Percentiles rank a stretch among this genome's conserved stretches.
These are phyloP conservation scores for Microcebus tavaratra DNA, from an alignment of 2,113 vertebrate genomes.

Conservation along the genomic window DNA sequence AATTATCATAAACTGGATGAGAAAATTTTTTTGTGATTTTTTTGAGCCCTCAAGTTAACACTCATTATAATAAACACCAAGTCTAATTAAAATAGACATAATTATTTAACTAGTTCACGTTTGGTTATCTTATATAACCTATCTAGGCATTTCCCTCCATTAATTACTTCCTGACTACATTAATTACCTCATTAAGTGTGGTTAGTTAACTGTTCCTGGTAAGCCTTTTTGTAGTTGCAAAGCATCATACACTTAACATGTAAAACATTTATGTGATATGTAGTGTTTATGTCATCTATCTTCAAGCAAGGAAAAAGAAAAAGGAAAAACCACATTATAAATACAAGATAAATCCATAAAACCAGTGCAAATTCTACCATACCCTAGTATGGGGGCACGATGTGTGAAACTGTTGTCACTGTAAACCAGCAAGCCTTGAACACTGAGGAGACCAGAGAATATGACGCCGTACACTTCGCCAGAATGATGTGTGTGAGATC, in stretches of 20 bases:
- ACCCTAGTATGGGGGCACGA: accelerated
- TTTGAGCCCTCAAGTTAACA: not conserved
- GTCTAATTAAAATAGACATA: not conserved
- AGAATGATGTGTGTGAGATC: not conserved
- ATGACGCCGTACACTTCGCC: not conserved
- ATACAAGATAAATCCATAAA: not conserved
- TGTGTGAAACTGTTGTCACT: not conserved
- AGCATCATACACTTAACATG: not conserved
- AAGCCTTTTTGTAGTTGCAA: not conserved
- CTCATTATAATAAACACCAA: not conserved
- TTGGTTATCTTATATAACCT: not conserved
- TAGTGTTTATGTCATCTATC: not conserved
- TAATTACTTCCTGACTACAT: not conserved
- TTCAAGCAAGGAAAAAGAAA: not conserved
- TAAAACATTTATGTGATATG: not conserved
- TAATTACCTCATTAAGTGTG: no score
- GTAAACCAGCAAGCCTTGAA: not conserved
- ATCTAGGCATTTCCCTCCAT: not conserved
- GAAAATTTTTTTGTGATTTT: not conserved
- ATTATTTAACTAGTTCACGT: not conserved
- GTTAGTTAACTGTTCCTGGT: not conserved
- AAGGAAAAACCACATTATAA: not conserved
- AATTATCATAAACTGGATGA: not conserved
- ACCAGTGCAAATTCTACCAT: not conserved
- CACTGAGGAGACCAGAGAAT: not conserved